Evolutionary conservation across 2,888 invertebrate species (phyloP).

Genomic region (Coronaproctus castanopsis): DNA sequence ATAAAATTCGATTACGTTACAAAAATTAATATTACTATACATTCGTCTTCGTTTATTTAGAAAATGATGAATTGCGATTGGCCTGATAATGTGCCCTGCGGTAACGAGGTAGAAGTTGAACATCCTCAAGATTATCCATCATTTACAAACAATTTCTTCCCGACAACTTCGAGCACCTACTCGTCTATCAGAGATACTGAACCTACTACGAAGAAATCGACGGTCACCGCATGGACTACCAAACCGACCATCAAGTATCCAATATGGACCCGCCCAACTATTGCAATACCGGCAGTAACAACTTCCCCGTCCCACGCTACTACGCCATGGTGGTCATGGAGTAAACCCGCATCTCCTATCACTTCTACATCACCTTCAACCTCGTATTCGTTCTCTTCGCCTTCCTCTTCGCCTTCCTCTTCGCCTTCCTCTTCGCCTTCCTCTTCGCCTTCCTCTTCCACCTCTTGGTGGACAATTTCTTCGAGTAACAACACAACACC

Average conservation of each 20-base stretch:
- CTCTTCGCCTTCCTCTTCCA: conserved; percentile 17
- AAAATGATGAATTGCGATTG: conserved; percentile 21
- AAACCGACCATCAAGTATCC: conserved; percentile 2
- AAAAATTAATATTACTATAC: too few species aligned
- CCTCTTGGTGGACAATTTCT: not conserved
- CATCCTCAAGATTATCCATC: too few species aligned
- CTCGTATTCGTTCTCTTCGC: conserved; percentile 20
- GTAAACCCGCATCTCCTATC: conserved; percentile 15
- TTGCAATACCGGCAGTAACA: conserved; percentile 9
- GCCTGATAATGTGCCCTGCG: conserved; percentile 20
- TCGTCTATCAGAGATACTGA: conserved; percentile 14
- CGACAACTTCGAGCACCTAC: not conserved
- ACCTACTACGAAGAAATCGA: conserved; percentile 18
- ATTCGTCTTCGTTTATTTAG: conserved; percentile 8
- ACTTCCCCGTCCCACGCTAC: conserved; percentile 17
- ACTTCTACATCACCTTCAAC: conserved; percentile 21
- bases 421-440: conserved; percentile 17
- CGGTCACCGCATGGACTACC: conserved; percentile 17
- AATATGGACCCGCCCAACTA: conserved; percentile 17
- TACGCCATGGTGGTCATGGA: conserved; percentile 17
- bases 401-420: conserved; percentile 12
- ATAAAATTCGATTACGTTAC: too few species aligned
- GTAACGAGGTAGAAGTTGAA: conserved; percentile 3
- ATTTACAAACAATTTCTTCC: not conserved
- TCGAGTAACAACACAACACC: not conserved